These are phyloP conservation scores for Platichthys flesus DNA, from an alignment of 2,113 vertebrate species.

Conservation along the genomic window DNA sequence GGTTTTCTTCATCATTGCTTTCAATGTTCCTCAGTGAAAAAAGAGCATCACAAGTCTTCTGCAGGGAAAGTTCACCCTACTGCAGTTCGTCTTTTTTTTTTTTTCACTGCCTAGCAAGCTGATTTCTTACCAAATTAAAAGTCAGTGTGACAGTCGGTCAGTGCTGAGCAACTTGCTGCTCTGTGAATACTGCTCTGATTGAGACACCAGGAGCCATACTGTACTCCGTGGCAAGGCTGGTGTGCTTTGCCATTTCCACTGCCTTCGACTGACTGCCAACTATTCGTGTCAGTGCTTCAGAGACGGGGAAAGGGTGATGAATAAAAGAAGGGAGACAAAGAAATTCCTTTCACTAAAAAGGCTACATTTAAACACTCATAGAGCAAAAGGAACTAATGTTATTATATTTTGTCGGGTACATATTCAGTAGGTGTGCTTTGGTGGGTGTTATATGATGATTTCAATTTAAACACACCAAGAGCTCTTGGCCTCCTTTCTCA, in stretches of 20 bases:
- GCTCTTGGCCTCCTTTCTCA: constrained; percentile 7
- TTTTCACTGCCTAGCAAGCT: background rate
- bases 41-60: background rate
- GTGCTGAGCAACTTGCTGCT: background rate
- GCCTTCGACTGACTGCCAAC: constrained; percentile 4
- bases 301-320: too few species aligned
- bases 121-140: background rate
- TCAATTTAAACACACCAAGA: background rate
- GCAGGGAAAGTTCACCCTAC: background rate
- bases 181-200: constrained; percentile 40
- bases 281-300: constrained; percentile 1
- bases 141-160: background rate
- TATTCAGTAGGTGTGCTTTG: background rate
- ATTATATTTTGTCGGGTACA: constrained; percentile 1
- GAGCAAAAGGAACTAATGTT: background rate
- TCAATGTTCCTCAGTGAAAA: background rate
- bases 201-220: constrained; percentile 21
- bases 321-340: background rate
- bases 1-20: background rate
- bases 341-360: background rate
- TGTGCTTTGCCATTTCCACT: constrained; percentile 10
- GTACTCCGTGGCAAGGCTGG: constrained; percentile 11
- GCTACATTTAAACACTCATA: background rate
- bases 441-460: background rate
- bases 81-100: background rate